Evolutionary conservation across 2,797 vertebrate genomes (phyloP), one percentile per base, ranked within the genome.

Genomic region (Brachymystax lenok): DNA sequence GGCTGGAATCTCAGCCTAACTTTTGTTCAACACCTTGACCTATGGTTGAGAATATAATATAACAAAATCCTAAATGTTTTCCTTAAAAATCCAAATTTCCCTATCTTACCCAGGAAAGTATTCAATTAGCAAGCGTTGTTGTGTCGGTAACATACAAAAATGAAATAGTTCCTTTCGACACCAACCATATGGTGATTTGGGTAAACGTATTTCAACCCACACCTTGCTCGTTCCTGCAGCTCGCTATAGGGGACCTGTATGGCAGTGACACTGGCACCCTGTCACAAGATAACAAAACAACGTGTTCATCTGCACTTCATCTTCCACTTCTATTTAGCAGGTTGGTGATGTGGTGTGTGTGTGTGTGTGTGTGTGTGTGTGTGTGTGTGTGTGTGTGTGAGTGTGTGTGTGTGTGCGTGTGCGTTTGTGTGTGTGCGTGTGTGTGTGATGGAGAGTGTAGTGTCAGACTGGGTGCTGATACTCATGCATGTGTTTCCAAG

Each of bases 401-500:
- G 52, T 56, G 54, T n/a, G 54, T 5, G 54, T 19, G 14, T 2
- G 4, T 2, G 17, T 2, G 5, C 0, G 52, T 4, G 52, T 2
- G 52, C 1, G 17, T 0, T 16, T 63, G 59, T 1, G n/a, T 3
- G 7, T 4, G 21, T 1, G 7, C 1, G 21, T 1, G 10, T 8
- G 24, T 10, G 21, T 13, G 59, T 61, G 59, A 63, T 13, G 21
- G 10, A n/a, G 56, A n/a, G n/a, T 13, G n/a, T 90, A 76, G 80
- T 80, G 77, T 69, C 87, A 90, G 85, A 89, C 69, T 81, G 19
- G n/a, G 6, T n/a, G 56, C 10, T 76, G 84, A 77, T 90, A 83
- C 87, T 90, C 87, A 88, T 80, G 79, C 88, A 91, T 86, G 88
- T 91, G 91, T 95, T 95, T 93, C 87, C 83, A 90, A 87, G 87